phyloP scores from a whole-genome alignment of 2,888 invertebrate species.

The Seira ritae region DNA sequence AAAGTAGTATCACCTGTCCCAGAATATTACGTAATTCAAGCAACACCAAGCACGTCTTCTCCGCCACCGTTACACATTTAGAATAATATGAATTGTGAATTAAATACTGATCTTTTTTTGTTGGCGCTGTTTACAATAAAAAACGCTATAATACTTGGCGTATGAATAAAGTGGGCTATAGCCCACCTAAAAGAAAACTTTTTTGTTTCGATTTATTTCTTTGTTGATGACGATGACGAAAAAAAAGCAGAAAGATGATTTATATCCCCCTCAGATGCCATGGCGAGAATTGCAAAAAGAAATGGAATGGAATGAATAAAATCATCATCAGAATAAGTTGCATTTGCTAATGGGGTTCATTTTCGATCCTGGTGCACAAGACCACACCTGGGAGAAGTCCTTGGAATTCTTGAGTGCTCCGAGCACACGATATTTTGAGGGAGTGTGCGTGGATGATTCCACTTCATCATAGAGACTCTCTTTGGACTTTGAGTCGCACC shows the following conservation, averaged over 20 bases:
- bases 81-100: background rate
- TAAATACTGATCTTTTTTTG: background rate
- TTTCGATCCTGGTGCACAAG: conserved; percentile 51
- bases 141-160: background rate
- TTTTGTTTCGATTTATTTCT: background rate
- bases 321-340: conserved; percentile 40
- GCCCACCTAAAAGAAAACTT: background rate
- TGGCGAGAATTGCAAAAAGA: background rate
- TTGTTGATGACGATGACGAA: conserved; percentile 3
- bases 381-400: conserved; percentile 62
- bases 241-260: conserved; percentile 12
- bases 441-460: conserved; percentile 65
- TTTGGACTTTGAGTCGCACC: conserved; percentile 64
- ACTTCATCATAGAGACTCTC: conserved; percentile 66
- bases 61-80: no score
- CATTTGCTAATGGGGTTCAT: conserved; percentile 65
- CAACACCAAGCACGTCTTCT: no score
- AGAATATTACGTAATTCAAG: background rate
- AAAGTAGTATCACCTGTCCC: conserved; percentile 16
- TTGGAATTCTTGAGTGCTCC: conserved; percentile 62
- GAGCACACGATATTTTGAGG: conserved; percentile 53
- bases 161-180: background rate
- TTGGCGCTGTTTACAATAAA: background rate
- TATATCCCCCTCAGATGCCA: background rate
- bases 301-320: background rate